A percentile compares a stretch with the other conserved stretches of the same genome.
These are phyloP conservation scores for Lycaena phlaeas DNA, from an alignment of 2,888 invertebrate species.

Conservation along the genomic window DNA sequence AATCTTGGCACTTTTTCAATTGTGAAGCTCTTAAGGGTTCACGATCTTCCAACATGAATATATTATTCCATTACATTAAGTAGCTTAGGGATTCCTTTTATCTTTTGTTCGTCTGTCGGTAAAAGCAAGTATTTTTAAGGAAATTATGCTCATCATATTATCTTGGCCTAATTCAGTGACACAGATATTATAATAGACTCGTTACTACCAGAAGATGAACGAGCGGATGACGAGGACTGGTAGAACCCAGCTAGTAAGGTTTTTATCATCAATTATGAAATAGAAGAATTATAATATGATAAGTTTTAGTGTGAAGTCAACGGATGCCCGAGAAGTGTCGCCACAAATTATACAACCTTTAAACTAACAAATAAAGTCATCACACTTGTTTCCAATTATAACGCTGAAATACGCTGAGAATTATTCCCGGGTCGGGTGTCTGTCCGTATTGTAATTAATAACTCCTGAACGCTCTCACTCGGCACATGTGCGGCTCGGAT, in stretches of 20 bases:
- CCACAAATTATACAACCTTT: conserved; percentile 1
- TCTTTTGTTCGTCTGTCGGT: too few relatives aligned
- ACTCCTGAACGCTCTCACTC: conserved; percentile 37
- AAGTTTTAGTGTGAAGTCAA: conserved; percentile 1
- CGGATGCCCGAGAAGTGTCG: too few relatives aligned
- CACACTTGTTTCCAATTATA: conserved; percentile 15
- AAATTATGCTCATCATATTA: too few relatives aligned
- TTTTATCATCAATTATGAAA: too few relatives aligned
- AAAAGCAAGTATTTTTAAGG: too few relatives aligned
- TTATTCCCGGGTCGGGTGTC: conserved; percentile 38
- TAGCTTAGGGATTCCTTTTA: not conserved
- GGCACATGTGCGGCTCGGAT: conserved; percentile 46
- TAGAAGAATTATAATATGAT: too few relatives aligned
- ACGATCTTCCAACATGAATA: not conserved
- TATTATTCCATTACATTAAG: not conserved
- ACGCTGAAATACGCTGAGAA: conserved; percentile 57
- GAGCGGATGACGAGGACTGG: not conserved
- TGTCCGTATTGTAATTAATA: conserved; percentile 52
- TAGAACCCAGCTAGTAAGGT: too few relatives aligned
- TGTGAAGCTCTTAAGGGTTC: too few relatives aligned
- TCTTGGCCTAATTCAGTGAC: too few relatives aligned
- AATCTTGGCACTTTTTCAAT: too few relatives aligned
- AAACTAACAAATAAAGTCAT: not conserved
- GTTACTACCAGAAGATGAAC: too few relatives aligned
- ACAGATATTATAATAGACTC: too few relatives aligned